Percentiles rank a stretch among this genome's conserved stretches.
These are phyloP conservation scores for Aspidiotus destructor DNA, from an alignment of 2,888 invertebrate genomes.

Conservation along the genomic window DNA sequence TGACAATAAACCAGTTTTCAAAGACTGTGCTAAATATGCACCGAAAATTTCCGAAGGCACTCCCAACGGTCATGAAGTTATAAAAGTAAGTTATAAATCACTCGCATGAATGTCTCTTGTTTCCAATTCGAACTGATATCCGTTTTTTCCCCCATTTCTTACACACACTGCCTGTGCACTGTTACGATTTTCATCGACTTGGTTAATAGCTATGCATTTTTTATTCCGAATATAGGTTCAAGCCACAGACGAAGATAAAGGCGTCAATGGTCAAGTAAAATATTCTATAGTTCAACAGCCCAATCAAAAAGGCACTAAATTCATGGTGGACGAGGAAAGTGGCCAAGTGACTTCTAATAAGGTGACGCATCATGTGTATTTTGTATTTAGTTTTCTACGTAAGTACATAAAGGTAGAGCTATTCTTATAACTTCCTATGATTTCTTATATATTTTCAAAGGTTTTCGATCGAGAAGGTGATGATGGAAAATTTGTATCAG, in stretches of 20 bases:
- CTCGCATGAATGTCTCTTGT: too few species aligned
- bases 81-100: conserved; percentile 55
- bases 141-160: too few species aligned
- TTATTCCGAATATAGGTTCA: conserved; percentile 46
- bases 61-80: conserved; percentile 84
- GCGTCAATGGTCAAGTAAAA: conserved; percentile 88
- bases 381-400: background rate
- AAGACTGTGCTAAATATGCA: conserved; percentile 83
- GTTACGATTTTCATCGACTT: too few species aligned
- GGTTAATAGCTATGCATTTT: too few species aligned
- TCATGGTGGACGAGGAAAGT: conserved; percentile 89
- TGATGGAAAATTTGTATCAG: conserved; percentile 90
- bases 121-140: too few species aligned
- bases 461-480: conserved; percentile 95
- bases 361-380: conserved; percentile 41
- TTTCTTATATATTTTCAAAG: conserved; percentile 39
- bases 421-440: background rate
- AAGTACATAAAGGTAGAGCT: background rate
- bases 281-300: conserved; percentile 96
- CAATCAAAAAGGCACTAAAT: conserved; percentile 88
- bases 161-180: too few species aligned
- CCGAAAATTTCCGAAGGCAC: conserved; percentile 92
- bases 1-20: conserved; percentile 92
- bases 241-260: conserved; percentile 92
- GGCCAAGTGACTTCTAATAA: conserved; percentile 92